A percentile compares a stretch with the other conserved stretches of the same genome.
These are phyloP conservation scores for Thalpophila matura DNA, from an alignment of 2,888 invertebrate species.

Conservation along the genomic window DNA sequence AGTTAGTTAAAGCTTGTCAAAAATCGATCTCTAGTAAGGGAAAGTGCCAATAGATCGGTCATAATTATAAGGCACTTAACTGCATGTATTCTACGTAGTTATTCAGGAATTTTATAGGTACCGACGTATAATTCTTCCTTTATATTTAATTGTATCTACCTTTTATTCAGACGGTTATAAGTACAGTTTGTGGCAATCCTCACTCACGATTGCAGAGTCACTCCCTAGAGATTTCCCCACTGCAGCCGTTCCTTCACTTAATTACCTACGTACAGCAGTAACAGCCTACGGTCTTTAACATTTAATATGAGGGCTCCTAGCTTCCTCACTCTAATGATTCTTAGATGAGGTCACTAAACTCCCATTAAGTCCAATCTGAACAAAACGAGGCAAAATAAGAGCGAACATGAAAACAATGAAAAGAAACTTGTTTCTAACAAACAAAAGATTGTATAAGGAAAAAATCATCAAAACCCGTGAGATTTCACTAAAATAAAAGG, in stretches of 20 bases:
- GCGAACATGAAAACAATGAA: constrained; percentile 47
- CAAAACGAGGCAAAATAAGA: constrained; percentile 42
- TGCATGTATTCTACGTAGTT: too few species aligned
- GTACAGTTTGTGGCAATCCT: not conserved
- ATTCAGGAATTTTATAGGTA: too few species aligned
- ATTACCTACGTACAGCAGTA: not conserved
- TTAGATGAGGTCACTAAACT: constrained; percentile 51
- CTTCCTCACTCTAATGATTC: constrained; percentile 28
- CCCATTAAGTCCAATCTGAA: constrained; percentile 43
- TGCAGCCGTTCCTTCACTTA: not conserved
- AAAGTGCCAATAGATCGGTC: too few species aligned
- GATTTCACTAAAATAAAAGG: constrained; percentile 62
- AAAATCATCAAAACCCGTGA: constrained; percentile 59
- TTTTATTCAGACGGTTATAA: too few species aligned
- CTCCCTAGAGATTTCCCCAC: not conserved
- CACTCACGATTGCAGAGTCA: not conserved
- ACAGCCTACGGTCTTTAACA: not conserved
- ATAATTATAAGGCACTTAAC: too few species aligned
- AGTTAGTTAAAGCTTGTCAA: too few species aligned
- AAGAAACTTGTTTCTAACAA: constrained; percentile 45
- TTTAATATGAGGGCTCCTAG: constrained; percentile 5
- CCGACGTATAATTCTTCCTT: too few species aligned
- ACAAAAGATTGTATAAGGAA: constrained; percentile 60
- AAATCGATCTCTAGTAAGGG: too few species aligned
- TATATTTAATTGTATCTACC: too few species aligned